These are phyloP conservation scores for Clostera curtula DNA, from an alignment of 2,888 invertebrate species.

Conservation along the genomic window DNA sequence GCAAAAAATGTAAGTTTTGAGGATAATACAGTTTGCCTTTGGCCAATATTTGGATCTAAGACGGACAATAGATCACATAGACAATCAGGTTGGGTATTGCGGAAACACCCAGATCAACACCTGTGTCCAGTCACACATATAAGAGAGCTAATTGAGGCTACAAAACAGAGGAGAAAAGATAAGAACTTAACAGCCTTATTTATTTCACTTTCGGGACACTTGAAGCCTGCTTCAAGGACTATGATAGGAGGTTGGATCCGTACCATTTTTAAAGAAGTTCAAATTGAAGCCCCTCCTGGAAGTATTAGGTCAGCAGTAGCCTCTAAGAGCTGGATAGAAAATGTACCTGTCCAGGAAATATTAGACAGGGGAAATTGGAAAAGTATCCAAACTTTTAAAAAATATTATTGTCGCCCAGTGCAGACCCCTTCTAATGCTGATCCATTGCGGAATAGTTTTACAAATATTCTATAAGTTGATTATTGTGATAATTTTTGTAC, in stretches of 20 bases:
- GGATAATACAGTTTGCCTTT: conserved; percentile 8
- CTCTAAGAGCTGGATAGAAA: conserved; percentile 15
- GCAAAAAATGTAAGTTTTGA: not conserved
- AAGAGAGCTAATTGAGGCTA: too few species aligned
- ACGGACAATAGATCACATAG: conserved; percentile 11
- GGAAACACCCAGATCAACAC: conserved; percentile 2
- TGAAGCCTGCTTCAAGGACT: conserved; percentile 9
- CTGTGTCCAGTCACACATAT: too few species aligned
- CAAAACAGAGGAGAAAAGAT: too few species aligned
- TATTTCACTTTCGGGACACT: conserved; percentile 5
- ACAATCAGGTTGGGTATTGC: conserved; percentile 16
- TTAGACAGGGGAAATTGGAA: conserved; percentile 17
- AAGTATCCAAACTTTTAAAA: conserved; percentile 3
- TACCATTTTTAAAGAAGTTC: conserved; percentile 11
- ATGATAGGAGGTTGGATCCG: conserved; percentile 16
- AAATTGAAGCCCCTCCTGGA: conserved; percentile 13
- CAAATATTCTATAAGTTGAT: too few species aligned
- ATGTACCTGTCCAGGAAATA: conserved; percentile 15
- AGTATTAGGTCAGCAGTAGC: conserved; percentile 20
- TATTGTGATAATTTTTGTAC: too few species aligned
- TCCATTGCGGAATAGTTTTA: too few species aligned
- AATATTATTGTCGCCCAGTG: conserved; percentile 4
- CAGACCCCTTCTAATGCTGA: too few species aligned
- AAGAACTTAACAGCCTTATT: too few species aligned
- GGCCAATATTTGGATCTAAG: conserved; percentile 8